Conservation (phyloP, 2,888 invertebrate species). For the Carterocephalus palaemon region DNA sequence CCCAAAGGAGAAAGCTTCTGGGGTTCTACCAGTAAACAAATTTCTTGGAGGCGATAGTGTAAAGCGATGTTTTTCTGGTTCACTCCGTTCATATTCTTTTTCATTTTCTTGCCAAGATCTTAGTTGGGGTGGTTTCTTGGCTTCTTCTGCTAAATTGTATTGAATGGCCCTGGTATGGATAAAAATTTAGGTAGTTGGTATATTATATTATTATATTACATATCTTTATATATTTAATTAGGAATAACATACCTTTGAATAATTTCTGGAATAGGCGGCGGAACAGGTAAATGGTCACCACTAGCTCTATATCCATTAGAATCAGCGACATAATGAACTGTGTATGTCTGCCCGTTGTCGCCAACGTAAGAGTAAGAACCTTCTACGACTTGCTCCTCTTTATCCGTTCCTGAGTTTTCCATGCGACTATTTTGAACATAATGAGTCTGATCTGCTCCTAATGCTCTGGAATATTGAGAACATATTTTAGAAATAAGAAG, state of each 20-base stretch:
- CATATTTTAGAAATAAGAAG: slow-evolving; percentile 11
- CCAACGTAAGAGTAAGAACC: slow-evolving; percentile 82
- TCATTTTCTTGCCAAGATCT: slow-evolving; percentile 59
- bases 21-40: slow-evolving; percentile 67
- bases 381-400: slow-evolving; percentile 79
- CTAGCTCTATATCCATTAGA: slow-evolving; percentile 87
- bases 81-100: slow-evolving; percentile 47
- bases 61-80: slow-evolving; percentile 44
- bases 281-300: slow-evolving; percentile 87
- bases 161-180: slow-evolving; percentile 65
- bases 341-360: slow-evolving; percentile 80
- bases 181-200: slow-evolving; percentile 12
- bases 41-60: slow-evolving; percentile 46
- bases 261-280: slow-evolving; percentile 85
- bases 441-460: slow-evolving; percentile 76
- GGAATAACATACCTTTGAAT: slow-evolving; percentile 73
- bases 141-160: slow-evolving; percentile 72
- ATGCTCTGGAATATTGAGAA: slow-evolving; percentile 57
- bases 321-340: slow-evolving; percentile 84
- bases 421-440: slow-evolving; percentile 77
- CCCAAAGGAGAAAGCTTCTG: slow-evolving; percentile 70
- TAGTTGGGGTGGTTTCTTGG: slow-evolving; percentile 59
- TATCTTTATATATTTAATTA: neutral
- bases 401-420: slow-evolving; percentile 77
- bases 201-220: slow-evolving; percentile 2